Evolutionary conservation across 2,888 invertebrate genomes (phyloP), one percentile per base, ranked within the genome.

Genomic region (Eupithecia vulgata): DNA sequence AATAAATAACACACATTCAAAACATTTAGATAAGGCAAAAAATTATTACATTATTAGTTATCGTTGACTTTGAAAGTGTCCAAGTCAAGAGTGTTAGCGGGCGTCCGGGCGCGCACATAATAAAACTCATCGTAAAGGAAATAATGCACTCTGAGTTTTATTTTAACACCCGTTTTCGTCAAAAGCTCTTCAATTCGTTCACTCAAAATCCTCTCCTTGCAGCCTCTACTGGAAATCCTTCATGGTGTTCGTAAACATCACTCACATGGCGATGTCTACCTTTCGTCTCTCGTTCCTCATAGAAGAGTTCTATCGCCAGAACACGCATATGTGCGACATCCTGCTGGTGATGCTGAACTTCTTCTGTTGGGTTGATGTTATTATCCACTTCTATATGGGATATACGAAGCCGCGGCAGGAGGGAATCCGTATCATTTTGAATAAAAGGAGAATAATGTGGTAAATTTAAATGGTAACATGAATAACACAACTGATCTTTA

Each of bases 371-470:
- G 0, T 87, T 0, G 91, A 93, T 71, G 81, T 92, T 5, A 12
- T 84, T 13, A 35, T 92, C n/a, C 84, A 81, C 5, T 89, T 90
- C 75, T 88, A 91, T 67, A 86, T 84, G 1, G 93, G 93, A 17
- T 89, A 85, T 70, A 75, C 83, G 25, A 80, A 84, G 5, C 77
- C 76, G 4, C 73, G 69, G 1, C 25, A 34, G 40, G 72, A 69
- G 6, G 76, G 81, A 1, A 74, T 76, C 8, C 76, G 79, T 35
- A 81, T 91, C 7, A 80, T 87, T 8, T 73, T 93, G 80, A 80
- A 83, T 5, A 87, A 87, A 62, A 74, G 70, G 17, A 78, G 77
- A 15, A 87, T 89, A 72, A 73, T 80, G 4, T 52, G 48, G 48
- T 52, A 52, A 52, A 48, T 48, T n/a, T 7, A 48, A 1, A 48